Evolutionary conservation across 2,797 vertebrate genomes (phyloP).

Genomic region (Scarus forsteni): DNA sequence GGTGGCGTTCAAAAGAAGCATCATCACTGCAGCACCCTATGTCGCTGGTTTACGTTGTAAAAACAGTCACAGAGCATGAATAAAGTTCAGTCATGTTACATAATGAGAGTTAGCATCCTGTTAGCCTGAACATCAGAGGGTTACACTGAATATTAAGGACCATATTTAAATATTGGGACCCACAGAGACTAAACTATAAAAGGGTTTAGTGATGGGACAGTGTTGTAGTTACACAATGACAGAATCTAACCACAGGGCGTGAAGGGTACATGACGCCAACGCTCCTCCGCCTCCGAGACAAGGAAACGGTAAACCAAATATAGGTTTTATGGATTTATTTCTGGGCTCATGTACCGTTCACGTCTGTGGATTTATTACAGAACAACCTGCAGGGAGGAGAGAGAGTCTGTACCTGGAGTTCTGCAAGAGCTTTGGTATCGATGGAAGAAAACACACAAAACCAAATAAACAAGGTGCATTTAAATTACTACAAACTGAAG

Average conservation of each 20-base stretch:
- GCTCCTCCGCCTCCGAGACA: too few relatives aligned
- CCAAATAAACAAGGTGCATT: conserved; percentile 46
- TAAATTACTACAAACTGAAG: conserved; percentile 24
- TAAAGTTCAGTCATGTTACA: conserved; percentile 70
- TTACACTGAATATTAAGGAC: conserved; percentile 63
- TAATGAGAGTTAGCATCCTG: conserved; percentile 75
- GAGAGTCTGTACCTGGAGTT: conserved; percentile 83
- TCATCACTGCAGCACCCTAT: neutral
- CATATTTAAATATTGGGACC: conserved; percentile 38
- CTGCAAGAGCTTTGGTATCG: conserved; percentile 82
- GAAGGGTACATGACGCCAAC: conserved; percentile 78
- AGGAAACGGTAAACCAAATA: too few relatives aligned
- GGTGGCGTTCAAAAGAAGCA: too few relatives aligned
- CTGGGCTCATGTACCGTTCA: conserved; percentile 81
- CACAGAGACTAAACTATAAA: conserved; percentile 68
- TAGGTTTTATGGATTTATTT: too few relatives aligned
- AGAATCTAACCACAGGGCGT: conserved; percentile 75
- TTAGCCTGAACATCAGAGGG: conserved; percentile 66
- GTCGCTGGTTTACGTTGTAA: conserved; percentile 27
- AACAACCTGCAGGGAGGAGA: conserved; percentile 64
- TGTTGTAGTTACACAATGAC: conserved; percentile 73
- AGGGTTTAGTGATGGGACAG: conserved; percentile 80
- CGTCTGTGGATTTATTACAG: conserved; percentile 63
- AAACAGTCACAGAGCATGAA: conserved; percentile 70
- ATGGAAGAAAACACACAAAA: conserved; percentile 72